These are phyloP conservation scores for Lucilia cuprina DNA, from an alignment of 1,140 invertebrate genomes.

Conservation along the genomic window DNA sequence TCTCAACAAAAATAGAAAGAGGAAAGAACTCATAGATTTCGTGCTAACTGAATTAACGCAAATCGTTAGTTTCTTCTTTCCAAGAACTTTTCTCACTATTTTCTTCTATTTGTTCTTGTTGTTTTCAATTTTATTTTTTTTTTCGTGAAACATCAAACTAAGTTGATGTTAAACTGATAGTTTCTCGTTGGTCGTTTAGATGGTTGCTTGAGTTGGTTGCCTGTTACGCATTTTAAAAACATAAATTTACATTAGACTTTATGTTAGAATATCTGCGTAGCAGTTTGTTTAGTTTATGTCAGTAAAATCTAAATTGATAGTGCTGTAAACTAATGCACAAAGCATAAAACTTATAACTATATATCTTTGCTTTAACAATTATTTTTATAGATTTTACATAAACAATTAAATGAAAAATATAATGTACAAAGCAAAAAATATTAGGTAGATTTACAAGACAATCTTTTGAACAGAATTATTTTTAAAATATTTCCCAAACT, in stretches of 20 bases:
- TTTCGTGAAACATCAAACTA: slow-evolving; percentile 19
- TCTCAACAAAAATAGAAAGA: neutral
- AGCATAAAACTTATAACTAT: neutral
- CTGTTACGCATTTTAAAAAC: neutral
- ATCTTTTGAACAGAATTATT: no score
- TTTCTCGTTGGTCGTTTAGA: neutral
- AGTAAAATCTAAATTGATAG: slow-evolving; percentile 8
- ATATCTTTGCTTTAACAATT: no score
- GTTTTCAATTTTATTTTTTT: neutral
- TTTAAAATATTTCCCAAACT: no score
- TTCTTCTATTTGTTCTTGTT: neutral
- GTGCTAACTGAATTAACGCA: slow-evolving; percentile 32
- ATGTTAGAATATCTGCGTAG: slow-evolving; percentile 16
- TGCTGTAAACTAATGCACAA: neutral
- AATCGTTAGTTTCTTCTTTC: slow-evolving; percentile 25
- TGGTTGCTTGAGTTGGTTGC: slow-evolving; percentile 10
- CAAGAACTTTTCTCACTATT: neutral
- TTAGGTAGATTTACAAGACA: no score
- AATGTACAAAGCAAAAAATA: no score
- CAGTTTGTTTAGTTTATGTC: neutral
- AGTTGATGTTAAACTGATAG: slow-evolving; percentile 29
- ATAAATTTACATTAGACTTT: slow-evolving; percentile 33
- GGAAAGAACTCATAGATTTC: slow-evolving; percentile 23
- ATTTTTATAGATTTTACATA: no score
- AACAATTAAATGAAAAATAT: no score